Evolutionary conservation across 2,797 vertebrate genomes (phyloP).

Genomic region (Notamacropus eugenii): DNA sequence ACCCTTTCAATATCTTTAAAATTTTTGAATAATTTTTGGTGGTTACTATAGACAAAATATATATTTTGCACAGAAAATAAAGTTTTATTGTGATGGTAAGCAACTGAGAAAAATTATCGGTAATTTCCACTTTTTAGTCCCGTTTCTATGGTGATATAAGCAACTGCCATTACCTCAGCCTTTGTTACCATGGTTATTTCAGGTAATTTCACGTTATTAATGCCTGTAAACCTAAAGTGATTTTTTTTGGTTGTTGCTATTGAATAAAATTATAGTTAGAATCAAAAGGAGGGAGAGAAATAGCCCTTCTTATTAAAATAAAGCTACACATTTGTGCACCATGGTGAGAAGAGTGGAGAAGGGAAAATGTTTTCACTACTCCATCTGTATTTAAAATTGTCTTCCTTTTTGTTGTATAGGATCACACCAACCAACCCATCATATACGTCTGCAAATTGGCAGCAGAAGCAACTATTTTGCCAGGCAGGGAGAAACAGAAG

Average conservation of each 20-base stretch:
- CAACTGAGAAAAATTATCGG: slow-evolving; percentile 79
- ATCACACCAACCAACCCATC: accelerated
- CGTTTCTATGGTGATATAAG: slow-evolving; percentile 81
- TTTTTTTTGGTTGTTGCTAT: slow-evolving; percentile 55
- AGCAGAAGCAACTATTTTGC: not conserved
- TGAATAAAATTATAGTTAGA: slow-evolving; percentile 70
- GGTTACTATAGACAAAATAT: slow-evolving; percentile 69
- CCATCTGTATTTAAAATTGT: not conserved
- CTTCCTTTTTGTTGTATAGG: not conserved
- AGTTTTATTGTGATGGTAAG: slow-evolving; percentile 71
- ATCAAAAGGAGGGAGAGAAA: slow-evolving; percentile 29
- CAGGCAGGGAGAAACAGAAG: not conserved
- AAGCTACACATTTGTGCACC: accelerated
- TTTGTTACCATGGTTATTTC: slow-evolving; percentile 83
- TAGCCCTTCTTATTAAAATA: not conserved
- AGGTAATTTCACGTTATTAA: slow-evolving; percentile 79
- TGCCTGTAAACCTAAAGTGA: slow-evolving; percentile 77
- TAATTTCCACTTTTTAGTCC: slow-evolving; percentile 77
- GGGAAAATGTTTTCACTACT: not conserved
- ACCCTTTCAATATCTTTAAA: slow-evolving; percentile 72
- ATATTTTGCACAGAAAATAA: slow-evolving; percentile 70
- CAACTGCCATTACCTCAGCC: slow-evolving; percentile 77
- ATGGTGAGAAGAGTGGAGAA: accelerated
- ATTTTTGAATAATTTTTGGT: slow-evolving; percentile 76
- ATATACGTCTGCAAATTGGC: not conserved